Conservation (phyloP, 1,140 invertebrate species). For the Brachionus angularis region DNA sequence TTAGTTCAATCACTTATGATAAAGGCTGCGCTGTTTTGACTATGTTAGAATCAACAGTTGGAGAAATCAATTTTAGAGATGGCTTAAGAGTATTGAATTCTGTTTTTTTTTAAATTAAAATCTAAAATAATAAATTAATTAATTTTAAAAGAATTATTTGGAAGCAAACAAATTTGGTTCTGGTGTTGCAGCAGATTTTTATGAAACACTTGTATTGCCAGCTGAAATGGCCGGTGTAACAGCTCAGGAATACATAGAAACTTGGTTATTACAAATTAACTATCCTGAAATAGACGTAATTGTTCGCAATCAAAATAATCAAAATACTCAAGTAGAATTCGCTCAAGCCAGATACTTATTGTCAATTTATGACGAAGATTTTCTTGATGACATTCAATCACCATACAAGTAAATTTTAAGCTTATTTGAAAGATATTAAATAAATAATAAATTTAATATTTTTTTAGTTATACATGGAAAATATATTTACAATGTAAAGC, state of each 20-base stretch:
- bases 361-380: slow-evolving; percentile 10
- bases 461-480: slow-evolving; percentile 34
- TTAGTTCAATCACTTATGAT: slow-evolving; percentile 84
- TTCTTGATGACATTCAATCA: slow-evolving; percentile 6
- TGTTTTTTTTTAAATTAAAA: not conserved
- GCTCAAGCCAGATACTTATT: slow-evolving; percentile 4
- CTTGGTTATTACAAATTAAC: slow-evolving; percentile 35
- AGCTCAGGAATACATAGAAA: slow-evolving; percentile 33
- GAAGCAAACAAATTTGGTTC: not conserved
- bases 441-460: not conserved
- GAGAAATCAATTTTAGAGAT: slow-evolving; percentile 8
- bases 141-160: slow-evolving; percentile 28
- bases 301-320: not conserved
- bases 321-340: not conserved
- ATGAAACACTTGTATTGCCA: slow-evolving; percentile 25
- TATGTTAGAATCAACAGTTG: slow-evolving; percentile 40
- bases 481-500: slow-evolving; percentile 39
- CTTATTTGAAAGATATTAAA: not conserved
- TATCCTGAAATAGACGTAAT: slow-evolving; percentile 36
- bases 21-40: slow-evolving; percentile 51
- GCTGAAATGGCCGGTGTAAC: slow-evolving; percentile 2
- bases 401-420: slow-evolving; percentile 29
- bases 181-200: slow-evolving; percentile 33
- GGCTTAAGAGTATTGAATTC: slow-evolving; percentile 15
- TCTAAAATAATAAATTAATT: not conserved